Evolutionary conservation across 2,113 vertebrate species (phyloP), one percentile per base, ranked within the genome.

Genomic region (Hoplias malabaricus): DNA sequence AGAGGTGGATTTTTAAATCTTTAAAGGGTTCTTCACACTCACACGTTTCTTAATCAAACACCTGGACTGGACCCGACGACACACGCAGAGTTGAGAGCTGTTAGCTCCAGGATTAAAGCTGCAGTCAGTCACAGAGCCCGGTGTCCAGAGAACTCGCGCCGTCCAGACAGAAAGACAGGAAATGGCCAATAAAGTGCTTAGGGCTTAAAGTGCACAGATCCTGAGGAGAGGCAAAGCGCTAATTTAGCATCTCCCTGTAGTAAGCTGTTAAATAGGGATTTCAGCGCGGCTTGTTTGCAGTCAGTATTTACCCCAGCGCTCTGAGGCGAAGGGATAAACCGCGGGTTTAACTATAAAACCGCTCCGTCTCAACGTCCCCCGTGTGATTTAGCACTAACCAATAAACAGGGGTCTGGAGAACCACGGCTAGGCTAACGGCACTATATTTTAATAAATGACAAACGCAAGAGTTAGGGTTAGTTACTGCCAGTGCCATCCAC

Each of bases 221-320:
- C 84, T 90, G 88, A 89, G 79, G 80, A 85, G 81, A 88, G 88
- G 69, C 90, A 90, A 92, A 89, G 83, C 84, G 33, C 88, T 90
- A 88, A 90, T 86, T 91, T 92, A 92, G 93, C 90, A 92, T 93
- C 89, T 94, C 86, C 89, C 80, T 53, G 84, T 88, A 91, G 86
- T 94, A 95, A 96, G 92, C 93, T 90, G 90, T 92, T 90, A 92
- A 93, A 92, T 85, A 86, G 90, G 91, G 92, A 94, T 95, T 95
- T 90, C 91, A 93, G 90, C 86, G 84, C 87, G 78, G 86, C 87
- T 86, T 89, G 86, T 86, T 86, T 93, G 91, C 89, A 89, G 86
- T 84, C 81, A 57, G 87, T 83, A 92, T 96, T n/a, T 95, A 95
- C 85, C 85, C 84, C 91, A 93, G 94, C 93, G 94, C 90, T 83